Percentiles rank a stretch among this genome's conserved stretches.
Conservation (phyloP, 2,797 vertebrate species). For the Euphonia xanthogaster region DNA sequence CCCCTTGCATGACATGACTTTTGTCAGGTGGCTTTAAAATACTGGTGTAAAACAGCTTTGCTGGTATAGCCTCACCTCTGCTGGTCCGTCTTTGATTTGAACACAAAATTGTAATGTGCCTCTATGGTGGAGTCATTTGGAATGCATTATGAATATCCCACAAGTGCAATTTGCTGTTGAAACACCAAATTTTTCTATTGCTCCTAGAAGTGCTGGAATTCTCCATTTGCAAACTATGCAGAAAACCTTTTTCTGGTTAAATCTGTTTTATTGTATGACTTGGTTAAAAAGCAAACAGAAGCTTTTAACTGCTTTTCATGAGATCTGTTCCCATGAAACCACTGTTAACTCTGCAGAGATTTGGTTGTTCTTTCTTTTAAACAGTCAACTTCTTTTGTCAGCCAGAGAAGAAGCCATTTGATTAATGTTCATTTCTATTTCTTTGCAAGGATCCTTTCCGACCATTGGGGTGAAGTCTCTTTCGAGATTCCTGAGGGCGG, state of each 20-base stretch:
- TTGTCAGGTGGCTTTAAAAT: not conserved
- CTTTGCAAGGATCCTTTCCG: conserved; percentile 79
- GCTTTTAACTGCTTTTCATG: not conserved
- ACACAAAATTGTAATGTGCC: not conserved
- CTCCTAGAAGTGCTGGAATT: not conserved
- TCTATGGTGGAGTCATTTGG: not conserved
- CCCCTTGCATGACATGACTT: not conserved
- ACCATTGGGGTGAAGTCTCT: conserved; percentile 79
- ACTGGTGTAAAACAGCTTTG: not conserved
- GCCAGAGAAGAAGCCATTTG: conserved; percentile 23
- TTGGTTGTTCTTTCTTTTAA: conserved; percentile 35
- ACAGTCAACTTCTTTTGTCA: conserved; percentile 46
- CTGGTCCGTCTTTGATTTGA: not conserved
- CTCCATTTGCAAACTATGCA: not conserved
- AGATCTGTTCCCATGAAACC: not conserved
- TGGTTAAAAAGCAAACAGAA: not conserved
- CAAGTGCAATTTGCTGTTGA: not conserved
- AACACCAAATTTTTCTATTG: not conserved
- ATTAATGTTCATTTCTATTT: conserved; percentile 76
- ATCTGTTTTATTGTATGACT: not conserved
- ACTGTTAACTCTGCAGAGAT: not conserved
- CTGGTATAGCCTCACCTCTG: not conserved
- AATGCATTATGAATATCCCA: not conserved
- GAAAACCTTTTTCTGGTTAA: not conserved
- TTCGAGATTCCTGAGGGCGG: conserved; percentile 80